These are phyloP conservation scores for Pedicia rivosa DNA, from an alignment of 2,888 invertebrate genomes.

Conservation along the genomic window DNA sequence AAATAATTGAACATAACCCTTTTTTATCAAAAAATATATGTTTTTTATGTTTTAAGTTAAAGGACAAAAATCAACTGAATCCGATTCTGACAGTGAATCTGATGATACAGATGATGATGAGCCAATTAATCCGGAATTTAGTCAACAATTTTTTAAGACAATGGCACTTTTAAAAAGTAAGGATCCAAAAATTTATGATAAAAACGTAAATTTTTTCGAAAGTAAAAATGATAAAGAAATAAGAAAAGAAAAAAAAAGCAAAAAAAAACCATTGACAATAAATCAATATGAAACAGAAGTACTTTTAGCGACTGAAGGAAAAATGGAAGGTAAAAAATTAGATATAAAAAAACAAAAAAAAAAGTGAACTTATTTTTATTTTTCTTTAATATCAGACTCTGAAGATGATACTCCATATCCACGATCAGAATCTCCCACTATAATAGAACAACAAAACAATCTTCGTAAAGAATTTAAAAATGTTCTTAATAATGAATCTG, in stretches of 20 bases:
- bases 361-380: conserved; percentile 7
- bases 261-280: conserved; percentile 44
- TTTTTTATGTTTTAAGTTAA: conserved; percentile 18
- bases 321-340: conserved; percentile 30
- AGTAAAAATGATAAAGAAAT: conserved; percentile 21
- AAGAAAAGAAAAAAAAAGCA: conserved; percentile 21
- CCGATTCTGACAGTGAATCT: conserved; percentile 16
- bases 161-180: conserved; percentile 71
- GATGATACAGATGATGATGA: conserved; percentile 23
- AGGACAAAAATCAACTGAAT: conserved; percentile 21
- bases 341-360: conserved; percentile 1
- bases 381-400: not conserved
- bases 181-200: conserved; percentile 79
- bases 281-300: conserved; percentile 68
- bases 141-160: conserved; percentile 78
- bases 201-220: conserved; percentile 52
- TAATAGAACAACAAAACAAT: conserved; percentile 48
- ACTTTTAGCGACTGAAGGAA: conserved; percentile 50
- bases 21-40: not conserved
- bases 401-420: conserved; percentile 15
- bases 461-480: conserved; percentile 47
- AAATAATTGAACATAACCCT: conserved; percentile 19
- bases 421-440: conserved; percentile 32
- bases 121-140: conserved; percentile 30
- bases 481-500: conserved; percentile 35